Evolutionary conservation across 2,797 vertebrate species (phyloP).

Genomic region (Poeciliopsis gracilis): DNA sequence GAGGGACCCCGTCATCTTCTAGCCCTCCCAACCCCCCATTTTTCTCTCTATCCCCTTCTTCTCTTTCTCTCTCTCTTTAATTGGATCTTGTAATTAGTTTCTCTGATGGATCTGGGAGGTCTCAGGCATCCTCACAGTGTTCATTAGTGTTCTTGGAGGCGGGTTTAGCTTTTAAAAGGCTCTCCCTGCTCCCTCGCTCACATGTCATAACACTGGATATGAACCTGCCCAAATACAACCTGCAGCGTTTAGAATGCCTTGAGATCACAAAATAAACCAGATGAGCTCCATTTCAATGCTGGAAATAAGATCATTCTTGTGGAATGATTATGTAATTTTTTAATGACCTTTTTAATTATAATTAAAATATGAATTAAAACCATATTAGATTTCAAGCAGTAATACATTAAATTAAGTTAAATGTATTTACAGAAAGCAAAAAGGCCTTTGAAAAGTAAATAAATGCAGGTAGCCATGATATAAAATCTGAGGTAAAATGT

Average conservation of each 20-base stretch:
- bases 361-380: background rate
- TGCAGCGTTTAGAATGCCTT: slow-evolving; percentile 34
- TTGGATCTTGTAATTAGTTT: slow-evolving; percentile 99
- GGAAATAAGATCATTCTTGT: background rate
- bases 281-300: slow-evolving; percentile 3
- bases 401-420: background rate
- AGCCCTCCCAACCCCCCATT: slow-evolving; percentile 23
- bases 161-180: slow-evolving; percentile 71
- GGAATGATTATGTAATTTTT: background rate
- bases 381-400: slow-evolving; percentile 11
- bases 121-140: slow-evolving; percentile 84
- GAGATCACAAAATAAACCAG: slow-evolving; percentile 19
- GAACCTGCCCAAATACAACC: slow-evolving; percentile 56
- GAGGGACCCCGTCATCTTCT: slow-evolving; percentile 62
- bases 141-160: slow-evolving; percentile 78
- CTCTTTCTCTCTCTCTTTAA: slow-evolving; percentile 89
- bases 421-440: slow-evolving; percentile 34
- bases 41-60: slow-evolving; percentile 47
- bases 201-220: slow-evolving; percentile 68
- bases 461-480: slow-evolving; percentile 38
- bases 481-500: slow-evolving; percentile 56
- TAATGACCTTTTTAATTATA: background rate
- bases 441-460: slow-evolving; percentile 21
- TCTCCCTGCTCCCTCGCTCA: slow-evolving; percentile 65
- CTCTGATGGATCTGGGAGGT: slow-evolving; percentile 93